Conservation (phyloP, 1,140 invertebrate species). For the Drosophila chauvacae region DNA sequence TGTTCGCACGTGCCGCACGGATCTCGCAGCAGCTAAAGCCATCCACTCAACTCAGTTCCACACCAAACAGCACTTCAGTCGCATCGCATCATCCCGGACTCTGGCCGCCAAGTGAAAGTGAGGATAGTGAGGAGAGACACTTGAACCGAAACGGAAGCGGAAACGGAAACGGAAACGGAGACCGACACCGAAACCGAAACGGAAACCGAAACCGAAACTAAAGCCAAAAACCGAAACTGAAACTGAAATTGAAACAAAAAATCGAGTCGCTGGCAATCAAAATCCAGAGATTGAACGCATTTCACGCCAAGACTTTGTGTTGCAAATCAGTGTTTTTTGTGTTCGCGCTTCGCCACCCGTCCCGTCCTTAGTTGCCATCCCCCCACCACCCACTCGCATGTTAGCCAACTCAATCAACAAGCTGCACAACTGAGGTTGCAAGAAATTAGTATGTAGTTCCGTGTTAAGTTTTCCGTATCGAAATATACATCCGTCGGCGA, state of each 20-base stretch:
- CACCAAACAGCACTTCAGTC: constrained; percentile 41
- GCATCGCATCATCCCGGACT: constrained; percentile 42
- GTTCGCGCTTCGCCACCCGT: constrained; percentile 26
- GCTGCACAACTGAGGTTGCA: constrained; percentile 35
- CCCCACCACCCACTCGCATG: constrained; percentile 10
- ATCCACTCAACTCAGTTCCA: constrained; percentile 54
- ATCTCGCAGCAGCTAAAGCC: constrained; percentile 71
- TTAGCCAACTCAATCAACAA: constrained; percentile 53
- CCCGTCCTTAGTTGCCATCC: constrained; percentile 24
- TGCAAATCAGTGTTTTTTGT: constrained; percentile 42
- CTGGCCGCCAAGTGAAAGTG: constrained; percentile 43
- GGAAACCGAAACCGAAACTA: not conserved
- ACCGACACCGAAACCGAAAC: constrained; percentile 1
- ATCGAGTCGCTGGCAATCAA: not conserved
- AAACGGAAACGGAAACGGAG: constrained; percentile 2
- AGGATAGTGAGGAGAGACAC: constrained; percentile 14
- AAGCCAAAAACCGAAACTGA: not conserved
- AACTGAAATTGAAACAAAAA: not conserved
- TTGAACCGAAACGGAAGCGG: not conserved
- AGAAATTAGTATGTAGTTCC: constrained; percentile 2
- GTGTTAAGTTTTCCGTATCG: not conserved
- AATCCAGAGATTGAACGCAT: constrained; percentile 27
- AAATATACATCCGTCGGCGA: constrained; percentile 50
- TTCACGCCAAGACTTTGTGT: constrained; percentile 33
- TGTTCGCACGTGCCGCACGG: constrained; percentile 81